A percentile compares a stretch with the other conserved stretches of the same genome.
Evolutionary conservation across 2,888 invertebrate species (phyloP).

Genomic region (Drosophila glabriapex): DNA sequence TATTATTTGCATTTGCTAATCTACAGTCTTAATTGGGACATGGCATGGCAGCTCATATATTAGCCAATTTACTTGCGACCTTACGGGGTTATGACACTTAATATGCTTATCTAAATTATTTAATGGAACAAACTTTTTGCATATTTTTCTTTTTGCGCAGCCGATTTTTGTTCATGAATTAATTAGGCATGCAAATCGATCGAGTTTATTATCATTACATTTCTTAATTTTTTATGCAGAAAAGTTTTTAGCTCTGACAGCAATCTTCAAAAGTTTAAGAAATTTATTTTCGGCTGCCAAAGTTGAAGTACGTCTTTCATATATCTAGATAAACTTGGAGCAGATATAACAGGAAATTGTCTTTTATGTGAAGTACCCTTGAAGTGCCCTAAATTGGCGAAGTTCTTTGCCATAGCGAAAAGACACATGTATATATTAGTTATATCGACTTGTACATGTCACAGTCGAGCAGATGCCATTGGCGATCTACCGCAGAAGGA

Average conservation of each 20-base stretch:
- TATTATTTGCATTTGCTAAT: constrained; percentile 5
- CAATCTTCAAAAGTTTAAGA: background rate
- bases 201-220: background rate
- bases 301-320: background rate
- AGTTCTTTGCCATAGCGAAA: constrained; percentile 9
- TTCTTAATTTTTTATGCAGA: background rate
- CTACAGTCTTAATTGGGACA: background rate
- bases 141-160: background rate
- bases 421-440: constrained; percentile 5
- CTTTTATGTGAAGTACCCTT: background rate
- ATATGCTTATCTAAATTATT: constrained; percentile 10
- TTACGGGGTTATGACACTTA: background rate
- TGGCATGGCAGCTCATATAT: background rate
- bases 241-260: background rate
- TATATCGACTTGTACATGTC: constrained; percentile 11
- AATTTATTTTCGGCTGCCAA: background rate
- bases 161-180: background rate
- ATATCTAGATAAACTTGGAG: background rate
- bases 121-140: constrained; percentile 2
- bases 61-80: background rate
- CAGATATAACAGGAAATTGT: background rate
- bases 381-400: constrained; percentile 10
- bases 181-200: constrained; percentile 1
- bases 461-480: constrained; percentile 12
- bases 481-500: constrained; percentile 31